Percentiles rank a stretch among this genome's conserved stretches.
These are phyloP conservation scores for Cantharis flavilabris DNA, from an alignment of 2,888 invertebrate genomes.

Conservation along the genomic window DNA sequence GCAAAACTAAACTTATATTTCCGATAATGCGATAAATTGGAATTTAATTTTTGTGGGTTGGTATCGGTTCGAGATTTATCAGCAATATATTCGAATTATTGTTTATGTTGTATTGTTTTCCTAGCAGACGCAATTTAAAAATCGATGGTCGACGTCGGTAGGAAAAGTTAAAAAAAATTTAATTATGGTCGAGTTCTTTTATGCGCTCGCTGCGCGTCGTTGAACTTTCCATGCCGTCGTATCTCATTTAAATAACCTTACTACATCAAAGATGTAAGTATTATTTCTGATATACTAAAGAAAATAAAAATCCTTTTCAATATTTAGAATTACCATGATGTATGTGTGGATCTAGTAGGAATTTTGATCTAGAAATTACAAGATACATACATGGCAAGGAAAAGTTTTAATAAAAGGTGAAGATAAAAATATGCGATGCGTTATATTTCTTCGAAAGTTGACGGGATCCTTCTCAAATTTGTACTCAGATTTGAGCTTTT, in stretches of 20 bases:
- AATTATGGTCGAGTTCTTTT: background rate
- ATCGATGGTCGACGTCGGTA: background rate
- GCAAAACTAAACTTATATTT: too few relatives aligned
- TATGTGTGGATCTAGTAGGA: background rate
- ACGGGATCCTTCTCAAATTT: constrained; percentile 10
- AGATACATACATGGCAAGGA: background rate
- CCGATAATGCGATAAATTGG: too few relatives aligned
- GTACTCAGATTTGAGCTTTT: constrained; percentile 8
- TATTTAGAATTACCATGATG: background rate
- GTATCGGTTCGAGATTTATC: too few relatives aligned
- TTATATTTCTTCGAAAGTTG: background rate
- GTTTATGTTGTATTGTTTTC: background rate
- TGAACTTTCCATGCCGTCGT: too few relatives aligned
- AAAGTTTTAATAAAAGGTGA: background rate
- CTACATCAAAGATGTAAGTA: background rate
- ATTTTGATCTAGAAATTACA: background rate
- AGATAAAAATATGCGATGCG: background rate
- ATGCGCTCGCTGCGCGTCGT: too few relatives aligned
- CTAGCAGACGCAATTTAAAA: background rate
- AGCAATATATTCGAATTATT: background rate
- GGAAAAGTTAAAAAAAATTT: background rate
- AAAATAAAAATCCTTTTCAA: background rate
- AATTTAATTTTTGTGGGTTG: too few relatives aligned
- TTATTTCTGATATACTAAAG: background rate
- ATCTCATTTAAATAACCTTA: background rate